These are phyloP conservation scores for Rana temporaria DNA, from an alignment of 2,113 vertebrate species.

Conservation along the genomic window DNA sequence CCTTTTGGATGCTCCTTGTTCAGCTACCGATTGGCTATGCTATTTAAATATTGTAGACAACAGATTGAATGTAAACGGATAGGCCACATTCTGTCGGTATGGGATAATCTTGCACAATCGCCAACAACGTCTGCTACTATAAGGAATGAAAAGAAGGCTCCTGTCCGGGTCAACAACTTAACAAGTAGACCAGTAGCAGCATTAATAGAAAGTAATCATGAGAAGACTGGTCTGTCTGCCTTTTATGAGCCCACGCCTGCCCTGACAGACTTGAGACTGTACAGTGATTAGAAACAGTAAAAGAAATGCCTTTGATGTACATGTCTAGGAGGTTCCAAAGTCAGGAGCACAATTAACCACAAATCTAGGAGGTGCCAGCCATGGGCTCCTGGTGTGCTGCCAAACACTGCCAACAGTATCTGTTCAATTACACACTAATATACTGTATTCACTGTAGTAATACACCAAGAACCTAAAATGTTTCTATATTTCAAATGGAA, in stretches of 20 bases:
- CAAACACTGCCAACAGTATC: not conserved
- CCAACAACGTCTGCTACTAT: not conserved
- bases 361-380: not conserved
- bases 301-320: conserved; percentile 42
- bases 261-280: conserved; percentile 1
- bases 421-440: not conserved
- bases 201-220: conserved; percentile 5
- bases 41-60: too few species aligned
- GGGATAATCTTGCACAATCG: not conserved
- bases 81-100: not conserved
- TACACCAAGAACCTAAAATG: too few species aligned
- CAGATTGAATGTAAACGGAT: too few species aligned
- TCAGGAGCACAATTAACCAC: conserved; percentile 18
- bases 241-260: not conserved
- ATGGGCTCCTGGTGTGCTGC: not conserved
- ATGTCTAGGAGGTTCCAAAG: conserved; percentile 37
- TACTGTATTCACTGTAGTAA: too few species aligned
- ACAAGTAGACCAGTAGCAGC: not conserved
- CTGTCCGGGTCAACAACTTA: not conserved
- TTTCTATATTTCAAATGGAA: too few species aligned
- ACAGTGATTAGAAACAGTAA: conserved; percentile 19
- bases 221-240: conserved; percentile 21
- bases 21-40: too few species aligned
- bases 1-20: too few species aligned
- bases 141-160: not conserved